Percentiles rank a stretch among this genome's conserved stretches.
Conservation (phyloP, 2,888 invertebrate genomes). For the Sesia bembeciformis region DNA sequence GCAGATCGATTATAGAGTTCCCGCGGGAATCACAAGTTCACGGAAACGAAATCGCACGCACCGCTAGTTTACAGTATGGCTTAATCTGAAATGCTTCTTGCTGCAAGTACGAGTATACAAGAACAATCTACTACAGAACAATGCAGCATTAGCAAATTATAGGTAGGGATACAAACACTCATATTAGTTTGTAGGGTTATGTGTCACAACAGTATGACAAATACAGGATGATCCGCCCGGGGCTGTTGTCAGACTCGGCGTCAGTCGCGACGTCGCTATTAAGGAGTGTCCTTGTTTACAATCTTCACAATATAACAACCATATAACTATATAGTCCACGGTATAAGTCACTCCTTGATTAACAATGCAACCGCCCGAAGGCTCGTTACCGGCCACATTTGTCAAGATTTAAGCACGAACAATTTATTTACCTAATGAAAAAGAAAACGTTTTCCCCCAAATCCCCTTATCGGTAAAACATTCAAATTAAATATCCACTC, state of each 20-base stretch:
- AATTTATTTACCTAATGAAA: slow-evolving; percentile 28
- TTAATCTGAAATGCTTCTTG: no score
- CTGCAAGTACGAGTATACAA: no score
- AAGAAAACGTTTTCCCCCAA: slow-evolving; percentile 13
- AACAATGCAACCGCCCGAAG: slow-evolving; percentile 1
- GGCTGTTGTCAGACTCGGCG: slow-evolving; percentile 12
- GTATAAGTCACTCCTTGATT: not conserved
- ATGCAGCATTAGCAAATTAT: no score
- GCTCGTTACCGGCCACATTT: slow-evolving; percentile 25
- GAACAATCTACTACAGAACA: no score
- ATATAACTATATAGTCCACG: no score
- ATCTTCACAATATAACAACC: not conserved
- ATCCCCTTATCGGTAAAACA: slow-evolving; percentile 39
- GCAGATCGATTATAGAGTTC: no score
- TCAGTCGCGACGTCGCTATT: slow-evolving; percentile 30
- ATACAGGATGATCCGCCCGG: slow-evolving; percentile 36
- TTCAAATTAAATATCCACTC: slow-evolving; percentile 43
- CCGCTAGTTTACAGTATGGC: no score
- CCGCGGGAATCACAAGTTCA: no score
- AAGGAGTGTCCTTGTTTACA: slow-evolving; percentile 19
- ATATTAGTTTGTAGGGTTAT: slow-evolving; percentile 17
- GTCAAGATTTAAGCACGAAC: slow-evolving; percentile 32
- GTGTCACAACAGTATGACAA: slow-evolving; percentile 38
- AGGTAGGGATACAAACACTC: not conserved
- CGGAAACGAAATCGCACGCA: no score